Evolutionary conservation across 2,888 invertebrate genomes (phyloP).

Genomic region (Periphyllus acericola): DNA sequence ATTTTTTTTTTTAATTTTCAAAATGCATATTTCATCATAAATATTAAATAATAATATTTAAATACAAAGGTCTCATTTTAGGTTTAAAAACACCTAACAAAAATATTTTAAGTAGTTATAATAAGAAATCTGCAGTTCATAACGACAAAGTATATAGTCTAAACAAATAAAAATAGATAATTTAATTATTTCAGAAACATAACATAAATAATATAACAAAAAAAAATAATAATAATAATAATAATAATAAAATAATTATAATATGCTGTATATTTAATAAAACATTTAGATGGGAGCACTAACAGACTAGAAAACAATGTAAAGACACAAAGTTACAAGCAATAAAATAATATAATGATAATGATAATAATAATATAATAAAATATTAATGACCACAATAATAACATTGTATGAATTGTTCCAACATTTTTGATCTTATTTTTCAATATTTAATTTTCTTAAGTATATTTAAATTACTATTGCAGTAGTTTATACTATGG

Average conservation of each 20-base stretch:
- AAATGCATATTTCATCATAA: slow-evolving; percentile 9
- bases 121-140: slow-evolving; percentile 12
- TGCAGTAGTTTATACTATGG: slow-evolving; percentile 34
- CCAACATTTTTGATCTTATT: slow-evolving; percentile 57
- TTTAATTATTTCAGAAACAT: slow-evolving; percentile 59
- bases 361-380: slow-evolving; percentile 37
- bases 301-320: slow-evolving; percentile 59
- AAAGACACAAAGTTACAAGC: slow-evolving; percentile 57
- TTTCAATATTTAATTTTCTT: slow-evolving; percentile 43
- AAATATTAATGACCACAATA: slow-evolving; percentile 14
- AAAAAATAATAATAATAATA: slow-evolving; percentile 24
- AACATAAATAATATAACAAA: slow-evolving; percentile 61
- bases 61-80: slow-evolving; percentile 25
- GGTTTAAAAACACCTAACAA: slow-evolving; percentile 3
- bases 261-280: slow-evolving; percentile 25
- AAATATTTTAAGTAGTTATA: slow-evolving; percentile 43
- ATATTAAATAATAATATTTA: slow-evolving; percentile 31
- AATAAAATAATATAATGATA: slow-evolving; percentile 36
- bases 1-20: slow-evolving; percentile 4
- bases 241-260: slow-evolving; percentile 4
- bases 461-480: slow-evolving; percentile 48
- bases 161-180: slow-evolving; percentile 56
- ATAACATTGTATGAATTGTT: slow-evolving; percentile 48
- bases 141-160: slow-evolving; percentile 26
- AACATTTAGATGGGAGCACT: slow-evolving; percentile 54